Evolutionary conservation across 2,113 vertebrate genomes (phyloP), one percentile per base, ranked within the genome.

Genomic region (Tetraodon nigroviridis): DNA sequence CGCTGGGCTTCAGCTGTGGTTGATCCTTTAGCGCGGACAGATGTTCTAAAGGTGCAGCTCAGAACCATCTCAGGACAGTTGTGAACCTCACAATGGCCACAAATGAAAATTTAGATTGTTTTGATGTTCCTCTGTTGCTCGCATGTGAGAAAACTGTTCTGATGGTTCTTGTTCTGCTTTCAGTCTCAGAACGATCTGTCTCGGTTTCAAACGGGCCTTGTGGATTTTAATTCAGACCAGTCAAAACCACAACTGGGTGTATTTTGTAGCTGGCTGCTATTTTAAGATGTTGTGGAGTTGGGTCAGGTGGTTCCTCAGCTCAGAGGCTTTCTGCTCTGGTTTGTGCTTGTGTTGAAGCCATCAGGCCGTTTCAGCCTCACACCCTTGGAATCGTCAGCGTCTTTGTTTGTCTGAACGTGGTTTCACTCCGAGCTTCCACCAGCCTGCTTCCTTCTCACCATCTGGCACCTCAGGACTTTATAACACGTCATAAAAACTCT

Each of bases 401-500:
- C 8, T 22, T 32, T 37, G 29, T 64, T 68, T 19, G 12, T 58
- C 11, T 64, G 46, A 80, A 68, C 61, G 56, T 58, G 61, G 51
- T 27, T 11, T 58, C 55, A 53, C 51, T 52, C 48, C 24, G 45
- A 19, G 8, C 67, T 17, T n/a, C 19, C 45, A 60, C 59, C 70
- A 27, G 50, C 32, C 13, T 13, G 51, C 57, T 53, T 58, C 67
- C n/a, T 29, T 60, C 42, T 65, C 45, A 54, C 74, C 64, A 71
- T 64, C 81, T 82, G 84, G 73, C 71, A 73, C 58, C 67, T 15
- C 3, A 55, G 53, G 70, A 22, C 48, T 44, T 47, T 80, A 65
- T 74, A 72, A 69, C 78, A 76, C 83, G 63, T 78, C 77, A 64
- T 83, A 77, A 75, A 80, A 69, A 66, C 20, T 75, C 55, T 82